Evolutionary conservation across 2,113 vertebrate species (phyloP), one percentile per base, ranked within the genome.

Genomic region (Catharus fuscescens): DNA sequence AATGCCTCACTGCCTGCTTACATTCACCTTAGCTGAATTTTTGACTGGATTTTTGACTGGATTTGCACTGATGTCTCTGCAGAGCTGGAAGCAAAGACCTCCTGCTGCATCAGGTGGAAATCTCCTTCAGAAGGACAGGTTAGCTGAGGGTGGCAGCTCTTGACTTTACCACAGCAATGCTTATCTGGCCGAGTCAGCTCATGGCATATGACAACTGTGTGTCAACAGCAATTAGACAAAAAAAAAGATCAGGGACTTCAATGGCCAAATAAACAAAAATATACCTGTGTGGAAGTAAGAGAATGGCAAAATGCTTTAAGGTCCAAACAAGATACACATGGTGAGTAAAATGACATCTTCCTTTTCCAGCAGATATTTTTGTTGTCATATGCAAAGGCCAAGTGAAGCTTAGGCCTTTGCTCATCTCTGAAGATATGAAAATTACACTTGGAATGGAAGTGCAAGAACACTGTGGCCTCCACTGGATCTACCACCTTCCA

Each of bases 121-220:
- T 16, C 19, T 81, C 16, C 14, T 2, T 50, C 32, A 45, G 64
- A 59, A 73, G 88, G 76, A 73, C 2, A 6, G n/a, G 20, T 13
- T 24, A 57, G 54, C 40, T 38, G 59, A 57, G 40, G 13, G 18
- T 28, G 36, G 50, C 19, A 53, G 48, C 57, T 80, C 40, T 25
- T 72, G 53, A 18, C 0, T 21, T 44, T 18, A 4, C 53, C n/a
- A 14, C 36, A n/a, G 53, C 36, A 28, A 3, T n/a, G 25, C 20
- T 61, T 31, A 8, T 31, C 40, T 36, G n/a, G 29, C 65, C 57
- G 40, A 8, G 28, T 38, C 71, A 60, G n/a, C 62, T 86, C 0
- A 0, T 52, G 1, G 18, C 17, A 23, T 48, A 5, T 0, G 3
- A 59, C 59, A 76, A 6, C 12, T 69, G 53, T 1, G 1, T n/a